Conservation (phyloP, 2,113 vertebrate species). For the Triplophysa siluroides region DNA sequence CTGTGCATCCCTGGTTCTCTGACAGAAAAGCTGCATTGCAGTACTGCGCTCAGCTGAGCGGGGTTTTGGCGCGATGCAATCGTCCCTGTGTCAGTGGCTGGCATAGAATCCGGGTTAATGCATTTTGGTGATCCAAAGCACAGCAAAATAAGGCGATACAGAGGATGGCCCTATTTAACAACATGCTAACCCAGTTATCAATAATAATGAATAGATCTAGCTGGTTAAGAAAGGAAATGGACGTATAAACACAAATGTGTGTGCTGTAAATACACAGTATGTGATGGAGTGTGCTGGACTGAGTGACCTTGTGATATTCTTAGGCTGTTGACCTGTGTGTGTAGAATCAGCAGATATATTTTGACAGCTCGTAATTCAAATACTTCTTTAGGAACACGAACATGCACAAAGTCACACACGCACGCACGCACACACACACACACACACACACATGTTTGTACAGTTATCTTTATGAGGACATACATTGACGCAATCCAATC, state of each 20-base stretch:
- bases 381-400: slow-evolving; percentile 11
- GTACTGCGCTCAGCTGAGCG: slow-evolving; percentile 63
- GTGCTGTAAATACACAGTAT: background rate
- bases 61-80: slow-evolving; percentile 45
- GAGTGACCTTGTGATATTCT: slow-evolving; percentile 29
- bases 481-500: too few relatives aligned
- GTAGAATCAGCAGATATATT: slow-evolving; percentile 23
- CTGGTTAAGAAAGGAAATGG: background rate
- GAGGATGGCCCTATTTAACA: slow-evolving; percentile 30
- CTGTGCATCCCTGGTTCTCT: slow-evolving; percentile 48
- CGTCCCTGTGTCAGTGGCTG: slow-evolving; percentile 14
- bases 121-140: slow-evolving; percentile 18
- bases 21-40: slow-evolving; percentile 73
- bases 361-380: slow-evolving; percentile 43
- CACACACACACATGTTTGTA: too few relatives aligned
- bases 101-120: slow-evolving; percentile 23
- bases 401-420: background rate
- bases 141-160: slow-evolving; percentile 4
- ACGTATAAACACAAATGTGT: background rate
- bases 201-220: background rate
- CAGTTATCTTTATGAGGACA: too few relatives aligned
- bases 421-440: background rate
- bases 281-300: slow-evolving; percentile 18
- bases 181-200: slow-evolving; percentile 33
- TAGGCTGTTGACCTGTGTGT: slow-evolving; percentile 8